phyloP scores from a whole-genome alignment of 2,113 vertebrate species.

The Ariopsis seemanni region DNA sequence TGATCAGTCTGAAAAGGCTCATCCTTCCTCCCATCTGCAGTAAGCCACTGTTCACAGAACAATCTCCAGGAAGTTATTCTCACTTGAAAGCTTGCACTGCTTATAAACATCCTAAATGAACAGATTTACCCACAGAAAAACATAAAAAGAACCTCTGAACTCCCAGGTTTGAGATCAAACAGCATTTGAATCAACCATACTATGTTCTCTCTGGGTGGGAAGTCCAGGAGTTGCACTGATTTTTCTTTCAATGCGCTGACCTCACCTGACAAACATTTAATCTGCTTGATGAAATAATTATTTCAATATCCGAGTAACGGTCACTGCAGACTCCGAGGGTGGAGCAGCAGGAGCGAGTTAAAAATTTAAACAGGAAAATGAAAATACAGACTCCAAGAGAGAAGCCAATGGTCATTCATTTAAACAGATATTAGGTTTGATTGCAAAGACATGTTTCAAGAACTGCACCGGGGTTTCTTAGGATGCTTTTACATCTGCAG shows the following conservation, averaged over 20 bases:
- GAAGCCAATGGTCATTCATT: background rate
- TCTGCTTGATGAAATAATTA: conserved; percentile 59
- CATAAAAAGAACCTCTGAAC: background rate
- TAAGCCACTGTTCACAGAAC: background rate
- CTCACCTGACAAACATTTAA: conserved; percentile 46
- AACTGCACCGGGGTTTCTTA: background rate
- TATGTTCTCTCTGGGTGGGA: background rate
- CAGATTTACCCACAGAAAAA: background rate
- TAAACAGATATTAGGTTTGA: conserved; percentile 5
- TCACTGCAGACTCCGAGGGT: background rate
- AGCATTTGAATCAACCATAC: background rate
- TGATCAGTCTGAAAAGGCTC: conserved; percentile 4
- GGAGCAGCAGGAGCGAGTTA: background rate
- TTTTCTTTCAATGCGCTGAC: conserved; percentile 36
- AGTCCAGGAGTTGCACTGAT: conserved; percentile 23
- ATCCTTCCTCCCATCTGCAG: background rate
- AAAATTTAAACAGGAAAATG: background rate
- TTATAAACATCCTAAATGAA: background rate
- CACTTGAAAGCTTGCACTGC: background rate
- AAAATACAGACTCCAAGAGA: background rate
- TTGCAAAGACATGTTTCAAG: background rate
- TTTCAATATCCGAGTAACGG: conserved; percentile 50
- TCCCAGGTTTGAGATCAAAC: background rate
- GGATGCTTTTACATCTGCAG: background rate
- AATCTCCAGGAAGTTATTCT: background rate